A percentile compares a stretch with the other conserved stretches of the same genome.
Evolutionary conservation across 2,888 invertebrate species (phyloP).

Genomic region (Oscheius myriophilus): DNA sequence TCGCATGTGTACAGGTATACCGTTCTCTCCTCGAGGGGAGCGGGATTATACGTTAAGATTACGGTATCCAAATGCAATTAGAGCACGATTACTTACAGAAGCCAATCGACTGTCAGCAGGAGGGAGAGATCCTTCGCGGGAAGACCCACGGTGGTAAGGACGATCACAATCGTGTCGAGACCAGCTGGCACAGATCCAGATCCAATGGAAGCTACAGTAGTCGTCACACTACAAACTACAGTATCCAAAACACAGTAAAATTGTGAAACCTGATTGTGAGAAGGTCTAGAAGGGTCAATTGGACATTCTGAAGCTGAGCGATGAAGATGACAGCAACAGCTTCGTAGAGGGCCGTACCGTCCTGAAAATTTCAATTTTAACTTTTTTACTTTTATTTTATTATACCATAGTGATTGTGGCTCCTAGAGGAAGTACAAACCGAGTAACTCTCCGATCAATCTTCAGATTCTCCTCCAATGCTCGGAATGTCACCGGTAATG

Average conservation of each 20-base stretch:
- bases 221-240: conserved; percentile 75
- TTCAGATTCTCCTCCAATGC: conserved; percentile 88
- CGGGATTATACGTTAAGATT: no score
- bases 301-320: conserved; percentile 86
- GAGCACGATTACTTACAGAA: conserved; percentile 75
- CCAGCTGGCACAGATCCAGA: conserved; percentile 80
- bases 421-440: conserved; percentile 95
- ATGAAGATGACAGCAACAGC: conserved; percentile 97
- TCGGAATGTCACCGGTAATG: conserved; percentile 92
- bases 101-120: conserved; percentile 79
- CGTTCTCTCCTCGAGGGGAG: no score
- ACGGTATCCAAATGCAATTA: no score
- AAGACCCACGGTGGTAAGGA: conserved; percentile 78
- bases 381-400: not conserved
- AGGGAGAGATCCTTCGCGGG: conserved; percentile 78
- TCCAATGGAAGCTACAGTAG: conserved; percentile 79
- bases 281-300: conserved; percentile 85
- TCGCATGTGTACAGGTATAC: no score
- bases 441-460: conserved; percentile 82
- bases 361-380: conserved; percentile 37
- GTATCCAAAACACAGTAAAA: not conserved
- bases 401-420: conserved; percentile 85
- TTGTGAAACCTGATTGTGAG: conserved; percentile 84
- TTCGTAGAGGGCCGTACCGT: conserved; percentile 81
- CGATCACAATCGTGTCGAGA: conserved; percentile 79